These are phyloP conservation scores for Phytoseiulus persimilis DNA, from an alignment of 2,888 invertebrate species.

Conservation along the genomic window DNA sequence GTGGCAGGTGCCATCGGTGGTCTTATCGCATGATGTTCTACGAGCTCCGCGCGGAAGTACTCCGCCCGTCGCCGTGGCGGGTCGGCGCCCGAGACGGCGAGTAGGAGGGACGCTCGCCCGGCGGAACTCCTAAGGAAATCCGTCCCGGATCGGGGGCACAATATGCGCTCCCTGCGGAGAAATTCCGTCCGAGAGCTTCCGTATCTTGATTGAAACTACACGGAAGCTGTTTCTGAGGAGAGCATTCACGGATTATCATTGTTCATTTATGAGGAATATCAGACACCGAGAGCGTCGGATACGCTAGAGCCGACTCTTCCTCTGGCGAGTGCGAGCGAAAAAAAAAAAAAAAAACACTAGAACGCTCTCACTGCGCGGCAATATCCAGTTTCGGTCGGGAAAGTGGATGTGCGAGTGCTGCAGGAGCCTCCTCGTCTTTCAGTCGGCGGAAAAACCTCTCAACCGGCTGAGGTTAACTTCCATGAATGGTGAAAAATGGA, in stretches of 20 bases:
- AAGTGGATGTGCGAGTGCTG: background rate
- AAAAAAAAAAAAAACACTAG: background rate
- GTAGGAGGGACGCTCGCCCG: background rate
- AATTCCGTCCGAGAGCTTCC: background rate
- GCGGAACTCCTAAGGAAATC: background rate
- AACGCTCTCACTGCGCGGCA: background rate
- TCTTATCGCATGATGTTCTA: background rate
- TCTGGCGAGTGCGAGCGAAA: background rate
- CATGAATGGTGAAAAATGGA: background rate
- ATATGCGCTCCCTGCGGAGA: background rate
- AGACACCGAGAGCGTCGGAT: no score
- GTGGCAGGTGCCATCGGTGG: conserved; percentile 5
- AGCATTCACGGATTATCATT: no score
- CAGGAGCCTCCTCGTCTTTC: background rate
- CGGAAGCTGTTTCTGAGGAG: no score
- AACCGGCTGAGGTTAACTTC: background rate
- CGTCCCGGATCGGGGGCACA: background rate
- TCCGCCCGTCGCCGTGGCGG: background rate
- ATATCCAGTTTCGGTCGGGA: background rate
- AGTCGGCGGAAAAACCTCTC: background rate
- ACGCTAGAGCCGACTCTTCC: no score
- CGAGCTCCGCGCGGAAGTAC: background rate
- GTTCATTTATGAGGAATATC: no score
- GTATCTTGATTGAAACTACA: background rate
- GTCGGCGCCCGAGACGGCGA: background rate